Evolutionary conservation across 2,797 vertebrate genomes (phyloP).

Genomic region (Oryzias sinensis): DNA sequence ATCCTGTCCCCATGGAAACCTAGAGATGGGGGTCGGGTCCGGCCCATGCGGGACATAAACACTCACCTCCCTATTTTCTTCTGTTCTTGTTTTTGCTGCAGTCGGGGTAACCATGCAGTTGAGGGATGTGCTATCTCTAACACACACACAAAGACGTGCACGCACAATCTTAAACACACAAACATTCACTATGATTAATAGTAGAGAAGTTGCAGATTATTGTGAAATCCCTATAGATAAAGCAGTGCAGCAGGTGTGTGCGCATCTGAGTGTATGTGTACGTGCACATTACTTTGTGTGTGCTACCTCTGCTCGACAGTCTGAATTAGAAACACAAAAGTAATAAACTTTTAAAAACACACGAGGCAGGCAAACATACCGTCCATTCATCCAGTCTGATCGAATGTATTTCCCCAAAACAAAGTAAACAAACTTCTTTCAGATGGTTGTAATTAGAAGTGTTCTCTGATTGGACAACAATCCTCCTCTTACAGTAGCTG

Average conservation of each 20-base stretch:
- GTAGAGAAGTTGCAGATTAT: constrained; percentile 43
- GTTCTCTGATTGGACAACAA: too few species aligned
- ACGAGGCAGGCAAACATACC: not conserved
- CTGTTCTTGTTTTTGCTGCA: constrained; percentile 24
- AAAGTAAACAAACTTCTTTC: not conserved
- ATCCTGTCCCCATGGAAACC: not conserved
- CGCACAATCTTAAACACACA: constrained; percentile 10
- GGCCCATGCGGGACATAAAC: constrained; percentile 16
- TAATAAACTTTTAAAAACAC: constrained; percentile 27
- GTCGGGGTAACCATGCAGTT: constrained; percentile 40
- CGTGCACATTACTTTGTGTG: constrained; percentile 15
- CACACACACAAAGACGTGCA: constrained; percentile 27
- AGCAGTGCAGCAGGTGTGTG: constrained; percentile 33
- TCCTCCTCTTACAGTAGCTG: too few species aligned
- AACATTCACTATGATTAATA: constrained; percentile 46
- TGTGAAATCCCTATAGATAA: constrained; percentile 55
- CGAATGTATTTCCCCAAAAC: not conserved
- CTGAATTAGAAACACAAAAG: constrained; percentile 58
- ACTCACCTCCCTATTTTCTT: constrained; percentile 4
- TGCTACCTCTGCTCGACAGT: constrained; percentile 46
- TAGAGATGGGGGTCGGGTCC: too few species aligned
- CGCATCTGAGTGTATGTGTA: constrained; percentile 7
- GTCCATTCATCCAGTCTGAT: not conserved
- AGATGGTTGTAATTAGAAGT: too few species aligned
- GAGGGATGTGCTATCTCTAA: constrained; percentile 32